Conservation (phyloP, 1,140 invertebrate species). For the Oncopodura yosiiana region DNA sequence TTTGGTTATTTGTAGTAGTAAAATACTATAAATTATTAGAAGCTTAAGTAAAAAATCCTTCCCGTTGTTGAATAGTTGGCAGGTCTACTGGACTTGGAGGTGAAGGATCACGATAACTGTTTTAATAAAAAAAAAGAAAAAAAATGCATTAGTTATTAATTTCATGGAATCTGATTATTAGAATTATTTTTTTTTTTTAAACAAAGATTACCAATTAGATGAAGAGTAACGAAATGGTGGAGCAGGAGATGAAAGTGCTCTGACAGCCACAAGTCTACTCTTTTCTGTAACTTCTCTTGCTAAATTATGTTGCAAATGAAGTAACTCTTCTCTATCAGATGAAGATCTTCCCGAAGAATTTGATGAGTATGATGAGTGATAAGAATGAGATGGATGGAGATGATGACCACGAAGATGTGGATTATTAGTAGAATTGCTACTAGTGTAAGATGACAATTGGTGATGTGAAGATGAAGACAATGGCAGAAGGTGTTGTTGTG, state of each 20-base stretch:
- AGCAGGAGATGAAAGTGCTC: conserved; percentile 24
- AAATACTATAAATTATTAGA: too few species aligned
- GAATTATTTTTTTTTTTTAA: too few species aligned
- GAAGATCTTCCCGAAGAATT: conserved; percentile 25
- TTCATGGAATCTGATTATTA: not conserved
- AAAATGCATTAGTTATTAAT: not conserved
- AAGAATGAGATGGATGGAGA: conserved; percentile 12
- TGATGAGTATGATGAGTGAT: conserved; percentile 29
- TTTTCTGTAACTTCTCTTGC: conserved; percentile 32
- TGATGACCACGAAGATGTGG: not conserved
- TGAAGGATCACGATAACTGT: conserved; percentile 27
- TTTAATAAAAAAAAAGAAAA: not conserved
- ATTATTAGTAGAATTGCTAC: conserved; percentile 5
- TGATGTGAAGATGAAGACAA: too few species aligned
- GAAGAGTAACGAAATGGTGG: not conserved
- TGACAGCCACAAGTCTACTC: conserved; percentile 25
- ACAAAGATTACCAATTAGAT: not conserved
- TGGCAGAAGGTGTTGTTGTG: too few species aligned
- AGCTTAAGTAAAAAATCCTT: conserved; percentile 33
- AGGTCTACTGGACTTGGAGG: conserved; percentile 30
- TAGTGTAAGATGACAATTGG: too few species aligned
- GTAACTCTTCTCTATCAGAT: conserved; percentile 30
- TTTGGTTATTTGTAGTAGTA: too few species aligned
- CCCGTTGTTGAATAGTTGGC: conserved; percentile 31
- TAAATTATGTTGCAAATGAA: conserved; percentile 32